Evolutionary conservation across 1,140 invertebrate genomes (phyloP).

Genomic region (Andrena cerasifolii): DNA sequence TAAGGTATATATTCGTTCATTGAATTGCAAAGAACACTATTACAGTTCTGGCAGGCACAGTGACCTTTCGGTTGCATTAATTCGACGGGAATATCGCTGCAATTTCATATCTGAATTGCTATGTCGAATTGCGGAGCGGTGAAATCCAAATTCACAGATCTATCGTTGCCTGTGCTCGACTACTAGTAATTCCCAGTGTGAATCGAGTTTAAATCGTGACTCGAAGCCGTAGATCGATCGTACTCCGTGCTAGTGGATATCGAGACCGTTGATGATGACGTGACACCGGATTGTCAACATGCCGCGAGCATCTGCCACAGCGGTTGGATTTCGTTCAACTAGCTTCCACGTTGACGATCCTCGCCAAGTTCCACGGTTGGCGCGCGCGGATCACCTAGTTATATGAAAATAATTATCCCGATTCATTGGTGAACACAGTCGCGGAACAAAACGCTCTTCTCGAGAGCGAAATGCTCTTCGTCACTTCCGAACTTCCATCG

Average conservation of each 20-base stretch:
- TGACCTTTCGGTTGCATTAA: no score
- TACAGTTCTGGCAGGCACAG: no score
- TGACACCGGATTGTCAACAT: conserved; percentile 52
- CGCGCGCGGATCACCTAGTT: conserved; percentile 18
- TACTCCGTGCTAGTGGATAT: conserved; percentile 19
- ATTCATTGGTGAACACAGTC: conserved; percentile 25
- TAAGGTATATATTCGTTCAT: no score
- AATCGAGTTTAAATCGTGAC: conserved; percentile 6
- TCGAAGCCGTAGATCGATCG: conserved; percentile 43
- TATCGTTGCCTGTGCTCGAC: no score
- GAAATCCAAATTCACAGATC: no score
- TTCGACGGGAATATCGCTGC: no score
- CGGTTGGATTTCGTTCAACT: conserved; percentile 53
- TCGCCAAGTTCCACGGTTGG: conserved; percentile 26
- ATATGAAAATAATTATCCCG: conserved; percentile 45
- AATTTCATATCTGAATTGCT: no score
- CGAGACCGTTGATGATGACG: conserved; percentile 44
- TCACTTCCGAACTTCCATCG: neutral
- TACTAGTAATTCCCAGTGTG: conserved; percentile 6
- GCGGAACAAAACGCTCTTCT: neutral
- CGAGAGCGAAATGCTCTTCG: conserved; percentile 4
- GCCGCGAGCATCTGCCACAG: conserved; percentile 47
- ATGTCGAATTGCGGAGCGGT: no score
- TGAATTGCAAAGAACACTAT: no score
- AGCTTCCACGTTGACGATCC: conserved; percentile 49